Base-by-base conservation (phyloP, 2,888 invertebrate genomes). In the Nomada fucata region DNA sequence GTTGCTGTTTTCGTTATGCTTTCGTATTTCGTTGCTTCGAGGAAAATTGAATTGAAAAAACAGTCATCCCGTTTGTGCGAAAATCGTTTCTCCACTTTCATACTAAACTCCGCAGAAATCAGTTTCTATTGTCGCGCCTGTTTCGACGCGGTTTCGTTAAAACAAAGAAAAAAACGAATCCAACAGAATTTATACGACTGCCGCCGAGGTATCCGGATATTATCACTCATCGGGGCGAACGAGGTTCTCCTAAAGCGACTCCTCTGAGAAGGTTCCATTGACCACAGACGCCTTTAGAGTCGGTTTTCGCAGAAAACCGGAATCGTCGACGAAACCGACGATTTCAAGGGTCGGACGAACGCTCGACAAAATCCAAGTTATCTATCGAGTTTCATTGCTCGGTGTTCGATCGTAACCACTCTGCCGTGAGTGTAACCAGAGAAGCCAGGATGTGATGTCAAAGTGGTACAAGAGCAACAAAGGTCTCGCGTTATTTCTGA, bases 301-400 rank as follows among this genome's bases (percentile, higher is more conserved):
- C 67, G 65, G 42, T 64, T 70, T 71, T 52, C 57, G 60, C 53
- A 68, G 71, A 52, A 67, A 50, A 68, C 73, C 15, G 68, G 29
- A 57, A 61, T 67, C 71, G 64, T 26, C 59, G 77, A 23, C 69
- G 70, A 74, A 63, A 78, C 63, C 64, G 26, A 52, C 75, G 65
- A 76, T 82, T 87, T 76, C 61, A 76, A 74, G 67, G 63, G 61
- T 65, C 57, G 77, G 55, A 72, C 57, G 77, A 61, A 72, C 65
- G 55, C 67, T 55, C 29, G 36, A 67, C 55, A 67, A 80, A 80
- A 83, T 78, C 72, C 71, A 69, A 81, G 79, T 83, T 81, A 79
- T 83, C 85, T 75, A 78, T 79, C 76, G 74, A 69, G 68, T 76
- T 78, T 76, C 85, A 78, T 78, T 67, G 76, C 64, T 53, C 55